These are phyloP conservation scores for Fistularia tabacaria DNA, from an alignment of 2,797 vertebrate species.

Conservation along the genomic window DNA sequence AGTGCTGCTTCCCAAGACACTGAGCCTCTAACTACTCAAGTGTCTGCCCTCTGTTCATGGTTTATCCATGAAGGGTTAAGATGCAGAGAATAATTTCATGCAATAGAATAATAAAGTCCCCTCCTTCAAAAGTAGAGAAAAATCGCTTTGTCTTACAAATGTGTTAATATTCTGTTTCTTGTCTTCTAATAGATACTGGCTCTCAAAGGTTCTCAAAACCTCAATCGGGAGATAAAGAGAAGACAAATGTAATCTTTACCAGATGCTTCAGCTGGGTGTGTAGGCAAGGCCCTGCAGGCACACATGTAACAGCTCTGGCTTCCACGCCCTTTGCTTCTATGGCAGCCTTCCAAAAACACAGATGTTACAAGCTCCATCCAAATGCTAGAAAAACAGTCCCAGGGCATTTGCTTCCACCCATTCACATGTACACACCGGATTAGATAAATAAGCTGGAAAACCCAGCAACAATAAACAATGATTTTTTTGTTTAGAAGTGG, in stretches of 20 bases:
- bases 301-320: constrained; percentile 43
- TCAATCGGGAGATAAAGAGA: constrained; percentile 68
- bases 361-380: constrained; percentile 36
- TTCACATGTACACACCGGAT: constrained; percentile 61
- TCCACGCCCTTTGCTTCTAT: constrained; percentile 37
- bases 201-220: constrained; percentile 69
- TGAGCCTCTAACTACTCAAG: too few relatives aligned
- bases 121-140: too few relatives aligned
- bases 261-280: constrained; percentile 58
- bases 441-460: constrained; percentile 69
- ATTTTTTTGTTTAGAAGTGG: constrained; percentile 67
- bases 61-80: too few relatives aligned
- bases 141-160: too few relatives aligned
- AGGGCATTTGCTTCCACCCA: constrained; percentile 39
- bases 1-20: too few relatives aligned
- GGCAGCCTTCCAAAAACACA: constrained; percentile 45
- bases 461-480: constrained; percentile 79
- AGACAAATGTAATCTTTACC: constrained; percentile 59
- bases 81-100: too few relatives aligned
- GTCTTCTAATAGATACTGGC: constrained; percentile 64
- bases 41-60: too few relatives aligned
- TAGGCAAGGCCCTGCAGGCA: constrained; percentile 40
- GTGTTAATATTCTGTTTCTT: not conserved
- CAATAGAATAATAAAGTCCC: too few relatives aligned
- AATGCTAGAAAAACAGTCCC: constrained; percentile 38